Percentiles rank a stretch among this genome's conserved stretches.
Conservation (phyloP, 30 jellyfish, hydroid and myxozoan genomes). For the Aurelia aurita region DNA sequence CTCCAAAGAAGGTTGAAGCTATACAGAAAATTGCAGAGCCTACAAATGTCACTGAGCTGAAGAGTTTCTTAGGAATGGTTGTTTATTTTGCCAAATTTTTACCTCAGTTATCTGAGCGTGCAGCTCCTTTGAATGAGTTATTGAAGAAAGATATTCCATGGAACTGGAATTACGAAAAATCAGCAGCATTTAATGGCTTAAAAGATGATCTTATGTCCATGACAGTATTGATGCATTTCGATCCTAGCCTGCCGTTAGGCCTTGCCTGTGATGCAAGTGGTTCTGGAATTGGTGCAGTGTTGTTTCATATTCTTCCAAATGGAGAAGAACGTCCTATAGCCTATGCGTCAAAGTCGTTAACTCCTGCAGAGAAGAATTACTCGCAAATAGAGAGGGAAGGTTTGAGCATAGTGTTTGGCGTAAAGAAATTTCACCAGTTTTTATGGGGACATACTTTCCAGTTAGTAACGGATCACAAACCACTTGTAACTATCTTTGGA, state of each 20-base stretch:
- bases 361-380: constrained; percentile 37
- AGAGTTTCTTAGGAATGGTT: too few relatives aligned
- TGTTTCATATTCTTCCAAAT: constrained; percentile 37
- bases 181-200: too few relatives aligned
- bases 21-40: too few relatives aligned
- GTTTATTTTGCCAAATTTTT: too few relatives aligned
- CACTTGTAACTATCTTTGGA: constrained; percentile 65
- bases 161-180: too few relatives aligned
- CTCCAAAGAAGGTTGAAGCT: too few relatives aligned
- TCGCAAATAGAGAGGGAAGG: constrained; percentile 50
- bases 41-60: too few relatives aligned
- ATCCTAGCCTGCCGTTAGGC: constrained; percentile 71
- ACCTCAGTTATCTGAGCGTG: too few relatives aligned
- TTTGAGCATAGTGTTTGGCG: constrained; percentile 61
- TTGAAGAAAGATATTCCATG: too few relatives aligned
- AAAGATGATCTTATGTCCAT: constrained; percentile 51
- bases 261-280: constrained; percentile 75
- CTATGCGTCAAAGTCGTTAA: constrained; percentile 54
- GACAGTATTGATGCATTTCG: constrained; percentile 60
- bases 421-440: constrained; percentile 59
- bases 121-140: too few relatives aligned
- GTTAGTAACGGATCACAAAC: constrained; percentile 74
- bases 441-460: constrained; percentile 62
- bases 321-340: constrained; percentile 59
- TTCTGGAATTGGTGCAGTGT: constrained; percentile 70